Conservation (phyloP, 2,888 invertebrate species). For the Drosophila peninsularis region DNA sequence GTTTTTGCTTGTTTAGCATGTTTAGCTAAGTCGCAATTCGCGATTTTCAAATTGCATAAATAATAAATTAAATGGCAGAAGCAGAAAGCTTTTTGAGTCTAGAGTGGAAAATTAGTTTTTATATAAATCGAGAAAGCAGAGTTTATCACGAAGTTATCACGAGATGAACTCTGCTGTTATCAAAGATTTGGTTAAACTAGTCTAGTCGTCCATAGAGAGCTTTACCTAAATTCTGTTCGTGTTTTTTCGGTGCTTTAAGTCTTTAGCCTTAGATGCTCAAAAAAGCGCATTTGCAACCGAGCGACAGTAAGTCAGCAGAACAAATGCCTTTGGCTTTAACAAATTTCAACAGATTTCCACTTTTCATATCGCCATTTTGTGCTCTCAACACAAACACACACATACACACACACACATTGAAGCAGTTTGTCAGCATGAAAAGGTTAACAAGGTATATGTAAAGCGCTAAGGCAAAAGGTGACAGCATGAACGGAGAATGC, state of each 20-base stretch:
- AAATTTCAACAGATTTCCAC: slow-evolving; percentile 69
- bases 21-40: background rate
- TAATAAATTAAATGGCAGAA: no score
- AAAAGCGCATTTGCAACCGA: slow-evolving; percentile 3
- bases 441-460: slow-evolving; percentile 78
- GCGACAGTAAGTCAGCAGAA: slow-evolving; percentile 39
- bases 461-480: slow-evolving; percentile 54
- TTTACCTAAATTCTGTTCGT: background rate
- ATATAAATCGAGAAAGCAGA: no score
- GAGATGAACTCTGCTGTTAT: no score
- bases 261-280: background rate
- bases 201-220: no score
- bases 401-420: slow-evolving; percentile 12
- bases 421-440: slow-evolving; percentile 73
- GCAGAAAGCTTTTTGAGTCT: no score
- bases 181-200: no score
- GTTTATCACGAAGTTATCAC: no score
- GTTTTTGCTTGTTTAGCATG: no score
- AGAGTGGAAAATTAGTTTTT: no score
- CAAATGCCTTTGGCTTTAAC: slow-evolving; percentile 52
- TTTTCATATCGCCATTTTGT: slow-evolving; percentile 49
- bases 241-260: slow-evolving; percentile 1
- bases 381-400: slow-evolving; percentile 8
- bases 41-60: background rate
- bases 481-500: slow-evolving; percentile 44